phyloP scores from a whole-genome alignment of 2,113 vertebrate species.

The Sinocyclocheilus rhinocerous region DNA sequence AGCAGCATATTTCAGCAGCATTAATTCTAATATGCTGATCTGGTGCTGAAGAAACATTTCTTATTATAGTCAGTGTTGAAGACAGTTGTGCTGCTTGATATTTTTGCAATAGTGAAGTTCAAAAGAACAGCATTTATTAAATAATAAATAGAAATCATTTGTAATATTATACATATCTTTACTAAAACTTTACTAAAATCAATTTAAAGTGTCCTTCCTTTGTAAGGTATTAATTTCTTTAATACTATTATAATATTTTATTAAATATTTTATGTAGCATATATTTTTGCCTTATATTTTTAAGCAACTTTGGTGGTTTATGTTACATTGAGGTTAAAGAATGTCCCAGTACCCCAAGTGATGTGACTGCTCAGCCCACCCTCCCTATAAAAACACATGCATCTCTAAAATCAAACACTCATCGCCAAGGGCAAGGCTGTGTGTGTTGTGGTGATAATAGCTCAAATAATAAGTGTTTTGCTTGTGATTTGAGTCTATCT shows the following conservation, averaged over 20 bases:
- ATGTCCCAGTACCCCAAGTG: not conserved
- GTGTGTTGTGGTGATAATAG: constrained; percentile 50
- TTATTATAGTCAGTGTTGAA: not conserved
- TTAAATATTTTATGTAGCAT: not conserved
- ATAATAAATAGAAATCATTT: too few relatives aligned
- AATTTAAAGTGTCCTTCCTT: too few relatives aligned
- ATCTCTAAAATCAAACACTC: constrained; percentile 24
- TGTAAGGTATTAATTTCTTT: too few relatives aligned
- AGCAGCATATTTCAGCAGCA: not conserved
- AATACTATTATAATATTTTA: not conserved
- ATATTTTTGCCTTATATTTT: not conserved
- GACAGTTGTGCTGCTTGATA: not conserved
- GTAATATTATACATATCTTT: too few relatives aligned
- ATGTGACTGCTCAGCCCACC: not conserved
- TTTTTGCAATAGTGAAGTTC: not conserved
- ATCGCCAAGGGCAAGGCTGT: constrained; percentile 11
- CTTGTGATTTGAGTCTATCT: constrained; percentile 59
- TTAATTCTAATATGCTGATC: not conserved
- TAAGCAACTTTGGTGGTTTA: not conserved
- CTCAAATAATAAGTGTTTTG: constrained; percentile 61
- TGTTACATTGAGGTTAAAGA: not conserved
- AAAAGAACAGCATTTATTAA: not conserved
- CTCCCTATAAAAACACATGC: constrained; percentile 23
- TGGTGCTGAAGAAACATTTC: not conserved
- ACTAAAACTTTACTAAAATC: too few relatives aligned